Evolutionary conservation across 2,797 vertebrate species (phyloP).

Genomic region (Hipposideros larvatus): DNA sequence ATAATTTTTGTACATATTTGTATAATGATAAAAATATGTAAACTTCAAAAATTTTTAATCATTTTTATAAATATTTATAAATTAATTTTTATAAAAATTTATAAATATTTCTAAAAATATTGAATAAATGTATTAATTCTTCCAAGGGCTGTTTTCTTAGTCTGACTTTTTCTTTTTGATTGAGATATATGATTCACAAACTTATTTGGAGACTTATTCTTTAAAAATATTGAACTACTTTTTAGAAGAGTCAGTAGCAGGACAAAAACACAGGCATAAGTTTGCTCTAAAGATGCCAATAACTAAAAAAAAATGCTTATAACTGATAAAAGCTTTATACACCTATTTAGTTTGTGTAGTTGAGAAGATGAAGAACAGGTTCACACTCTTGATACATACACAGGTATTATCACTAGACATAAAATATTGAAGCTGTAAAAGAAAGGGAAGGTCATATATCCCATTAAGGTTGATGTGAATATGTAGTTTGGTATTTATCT

Average conservation of each 20-base stretch:
- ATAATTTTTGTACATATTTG: constrained; percentile 78
- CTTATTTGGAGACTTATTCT: constrained; percentile 69
- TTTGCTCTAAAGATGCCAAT: constrained; percentile 60
- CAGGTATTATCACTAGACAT: neutral
- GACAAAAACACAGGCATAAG: constrained; percentile 42
- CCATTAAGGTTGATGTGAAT: neutral
- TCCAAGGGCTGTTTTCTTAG: constrained; percentile 76
- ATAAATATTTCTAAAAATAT: too few relatives aligned
- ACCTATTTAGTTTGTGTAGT: neutral
- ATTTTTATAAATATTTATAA: too few relatives aligned
- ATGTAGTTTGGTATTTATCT: neutral
- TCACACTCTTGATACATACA: neutral
- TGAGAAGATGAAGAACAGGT: constrained; percentile 51
- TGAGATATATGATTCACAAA: constrained; percentile 71
- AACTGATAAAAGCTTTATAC: constrained; percentile 1
- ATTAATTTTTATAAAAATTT: too few relatives aligned
- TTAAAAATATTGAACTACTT: constrained; percentile 71
- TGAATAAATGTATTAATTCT: constrained; percentile 64
- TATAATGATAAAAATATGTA: constrained; percentile 75
- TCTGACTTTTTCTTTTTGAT: constrained; percentile 73
- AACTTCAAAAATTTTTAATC: constrained; percentile 79
- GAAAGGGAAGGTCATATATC: neutral
- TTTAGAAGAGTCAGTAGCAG: constrained; percentile 72
- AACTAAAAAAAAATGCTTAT: constrained; percentile 31
- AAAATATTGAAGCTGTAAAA: neutral